Evolutionary conservation across 2,113 vertebrate species (phyloP).

Genomic region (Cottus gobio): DNA sequence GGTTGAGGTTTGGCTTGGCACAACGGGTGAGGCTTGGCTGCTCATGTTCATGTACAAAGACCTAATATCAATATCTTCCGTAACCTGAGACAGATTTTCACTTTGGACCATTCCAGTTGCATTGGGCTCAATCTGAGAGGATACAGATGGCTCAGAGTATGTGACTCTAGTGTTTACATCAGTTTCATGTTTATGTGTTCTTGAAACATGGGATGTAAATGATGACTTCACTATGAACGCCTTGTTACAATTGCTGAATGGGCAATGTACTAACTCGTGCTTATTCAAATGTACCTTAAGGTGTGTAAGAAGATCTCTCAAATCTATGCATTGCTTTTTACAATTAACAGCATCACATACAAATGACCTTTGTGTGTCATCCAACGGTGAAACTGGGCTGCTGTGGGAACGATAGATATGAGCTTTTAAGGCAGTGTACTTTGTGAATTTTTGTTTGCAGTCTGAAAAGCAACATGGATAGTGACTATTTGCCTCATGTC

Average conservation of each 20-base stretch:
- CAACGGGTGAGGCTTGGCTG: too few species aligned
- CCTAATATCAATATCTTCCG: background rate
- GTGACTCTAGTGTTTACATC: background rate
- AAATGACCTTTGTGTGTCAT: background rate
- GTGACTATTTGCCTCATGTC: background rate
- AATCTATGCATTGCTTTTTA: background rate
- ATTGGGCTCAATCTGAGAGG: too few species aligned
- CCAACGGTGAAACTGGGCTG: background rate
- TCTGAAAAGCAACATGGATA: conserved; percentile 5
- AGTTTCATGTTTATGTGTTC: conserved; percentile 5
- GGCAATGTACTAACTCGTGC: background rate
- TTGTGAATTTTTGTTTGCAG: background rate
- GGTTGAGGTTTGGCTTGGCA: too few species aligned
- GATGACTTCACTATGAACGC: background rate
- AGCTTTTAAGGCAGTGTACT: conserved; percentile 11
- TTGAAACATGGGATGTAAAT: conserved; percentile 9
- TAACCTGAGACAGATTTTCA: background rate
- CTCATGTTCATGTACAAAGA: too few species aligned
- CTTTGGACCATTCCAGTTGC: conserved; percentile 7
- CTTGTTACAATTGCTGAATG: conserved; percentile 3
- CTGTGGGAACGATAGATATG: conserved; percentile 3
- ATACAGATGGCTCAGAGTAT: background rate
- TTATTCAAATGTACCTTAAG: background rate
- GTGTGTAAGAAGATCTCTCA: background rate
- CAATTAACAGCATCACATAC: background rate